Percentiles rank a stretch among this genome's conserved stretches.
phyloP scores from a whole-genome alignment of 2,888 invertebrate genomes.

The Caenorhabditis macrosperma region DNA sequence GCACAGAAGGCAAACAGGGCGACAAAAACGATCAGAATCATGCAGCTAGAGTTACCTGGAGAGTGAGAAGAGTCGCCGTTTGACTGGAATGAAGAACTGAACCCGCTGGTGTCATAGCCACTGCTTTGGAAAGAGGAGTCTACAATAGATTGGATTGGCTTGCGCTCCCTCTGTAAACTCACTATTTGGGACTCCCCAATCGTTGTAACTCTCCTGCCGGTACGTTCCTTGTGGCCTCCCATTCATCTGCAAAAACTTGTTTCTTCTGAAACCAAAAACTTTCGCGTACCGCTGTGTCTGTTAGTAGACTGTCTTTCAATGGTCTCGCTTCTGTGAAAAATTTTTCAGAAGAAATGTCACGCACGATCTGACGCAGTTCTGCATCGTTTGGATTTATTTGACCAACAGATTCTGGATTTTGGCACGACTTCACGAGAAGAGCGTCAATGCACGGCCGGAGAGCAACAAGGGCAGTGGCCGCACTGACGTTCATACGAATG shows the following conservation, averaged over 20 bases:
- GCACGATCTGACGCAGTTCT: conserved; percentile 53
- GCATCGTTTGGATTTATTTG: conserved; percentile 12
- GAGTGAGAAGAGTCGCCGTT: neutral
- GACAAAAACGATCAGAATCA: neutral
- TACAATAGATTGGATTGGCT: neutral
- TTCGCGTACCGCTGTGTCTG: conserved; percentile 50
- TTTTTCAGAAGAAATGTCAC: conserved; percentile 56
- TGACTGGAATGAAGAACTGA: neutral
- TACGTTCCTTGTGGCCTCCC: neutral
- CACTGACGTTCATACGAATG: conserved; percentile 87
- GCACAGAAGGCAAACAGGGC: neutral
- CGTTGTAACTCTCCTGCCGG: neutral
- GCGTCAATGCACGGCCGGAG: conserved; percentile 92
- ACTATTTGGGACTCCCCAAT: conserved; percentile 16
- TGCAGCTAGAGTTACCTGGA: conserved; percentile 28
- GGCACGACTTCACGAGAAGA: conserved; percentile 81
- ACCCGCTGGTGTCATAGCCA: neutral
- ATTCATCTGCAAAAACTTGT: conserved; percentile 10
- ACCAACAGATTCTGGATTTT: conserved; percentile 57
- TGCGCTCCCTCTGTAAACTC: neutral
- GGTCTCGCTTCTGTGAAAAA: conserved; percentile 53
- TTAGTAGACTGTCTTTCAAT: conserved; percentile 54
- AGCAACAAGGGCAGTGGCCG: conserved; percentile 89
- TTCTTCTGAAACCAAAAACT: no score
- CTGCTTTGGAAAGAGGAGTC: conserved; percentile 6